phyloP scores from a whole-genome alignment of 2,888 invertebrate genomes.

The Scaptomyza parva region DNA sequence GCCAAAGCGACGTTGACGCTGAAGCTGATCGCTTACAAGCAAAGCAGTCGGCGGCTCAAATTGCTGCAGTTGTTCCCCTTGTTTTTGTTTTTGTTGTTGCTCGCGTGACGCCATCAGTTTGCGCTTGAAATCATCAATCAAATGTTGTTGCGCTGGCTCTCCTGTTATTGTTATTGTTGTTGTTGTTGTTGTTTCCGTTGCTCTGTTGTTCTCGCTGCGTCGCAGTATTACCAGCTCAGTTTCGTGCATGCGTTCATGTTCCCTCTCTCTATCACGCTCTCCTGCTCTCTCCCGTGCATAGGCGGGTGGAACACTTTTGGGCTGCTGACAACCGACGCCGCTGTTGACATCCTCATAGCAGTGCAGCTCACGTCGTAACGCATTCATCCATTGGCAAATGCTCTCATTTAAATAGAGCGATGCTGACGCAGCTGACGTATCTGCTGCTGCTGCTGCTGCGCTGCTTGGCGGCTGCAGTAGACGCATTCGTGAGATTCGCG shows the following conservation, averaged over 20 bases:
- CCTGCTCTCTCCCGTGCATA: conserved; percentile 45
- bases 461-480: conserved; percentile 45
- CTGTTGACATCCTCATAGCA: conserved; percentile 75
- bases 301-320: conserved; percentile 83
- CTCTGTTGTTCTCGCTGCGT: conserved; percentile 23
- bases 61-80: neutral
- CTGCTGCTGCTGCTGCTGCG: conserved; percentile 9
- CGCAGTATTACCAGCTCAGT: conserved; percentile 29
- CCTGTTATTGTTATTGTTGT: neutral
- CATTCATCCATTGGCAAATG: conserved; percentile 83
- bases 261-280: conserved; percentile 19
- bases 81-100: conserved; percentile 29
- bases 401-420: conserved; percentile 74
- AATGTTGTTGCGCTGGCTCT: conserved; percentile 41
- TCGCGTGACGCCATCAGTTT: conserved; percentile 77
- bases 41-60: conserved; percentile 8
- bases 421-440: no score
- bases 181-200: no score
- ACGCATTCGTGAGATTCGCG: conserved; percentile 60
- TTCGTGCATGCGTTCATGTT: neutral
- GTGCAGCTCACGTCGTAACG: conserved; percentile 81
- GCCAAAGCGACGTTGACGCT: conserved; percentile 65
- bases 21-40: conserved; percentile 21
- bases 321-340: conserved; percentile 65
- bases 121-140: conserved; percentile 82